Evolutionary conservation across 2,888 invertebrate species (phyloP), one percentile per base, ranked within the genome.

Genomic region (Protodeltote pygarga): DNA sequence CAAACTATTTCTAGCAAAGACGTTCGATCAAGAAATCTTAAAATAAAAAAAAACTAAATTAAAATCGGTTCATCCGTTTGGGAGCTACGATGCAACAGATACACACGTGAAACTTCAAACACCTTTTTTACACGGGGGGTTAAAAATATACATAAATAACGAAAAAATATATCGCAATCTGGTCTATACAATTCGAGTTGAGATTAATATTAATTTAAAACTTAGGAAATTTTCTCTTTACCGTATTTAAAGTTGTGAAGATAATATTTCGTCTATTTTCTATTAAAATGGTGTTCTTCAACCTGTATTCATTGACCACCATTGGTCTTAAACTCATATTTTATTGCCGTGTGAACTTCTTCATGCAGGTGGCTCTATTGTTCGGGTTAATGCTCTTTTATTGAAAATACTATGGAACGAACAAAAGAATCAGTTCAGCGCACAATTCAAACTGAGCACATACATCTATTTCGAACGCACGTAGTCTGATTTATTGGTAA

Each of bases 271-370:
- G 31, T 19, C 40, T 15, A 42, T 8, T 37, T 21, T 37, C 31
- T n/a, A 24, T 40, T 15, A 33, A 31, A 45, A 48, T 51, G 19
- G 37, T 35, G 27, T 33, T 46, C 41, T 24, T 17, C 16, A 29
- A 47, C 28, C 28, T 48, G 39, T 32, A 45, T 31, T 31, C 40
- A 41, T 38, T 45, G 50, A 54, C 59, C 54, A 57, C 57, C 50
- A 54, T 35, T 24, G 27, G 21, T 64, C 46, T 66, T 67, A 70
- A 74, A 73, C 62, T 71, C 59, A 69, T 74, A 77, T 69, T 79
- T 81, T 83, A 83, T 79, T 70, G 71, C 73, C 83, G 78, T 85
- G 85, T 82, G 85, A 85, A 85, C 76, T 63, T 69, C 63, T 62
- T 59, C 45, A 59, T 69, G 73, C 76, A 76, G 77, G 78, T 75